Percentiles rank a stretch among this genome's conserved stretches.
These are phyloP conservation scores for Drosophila pegasa DNA, from an alignment of 2,888 invertebrate species.

Conservation along the genomic window DNA sequence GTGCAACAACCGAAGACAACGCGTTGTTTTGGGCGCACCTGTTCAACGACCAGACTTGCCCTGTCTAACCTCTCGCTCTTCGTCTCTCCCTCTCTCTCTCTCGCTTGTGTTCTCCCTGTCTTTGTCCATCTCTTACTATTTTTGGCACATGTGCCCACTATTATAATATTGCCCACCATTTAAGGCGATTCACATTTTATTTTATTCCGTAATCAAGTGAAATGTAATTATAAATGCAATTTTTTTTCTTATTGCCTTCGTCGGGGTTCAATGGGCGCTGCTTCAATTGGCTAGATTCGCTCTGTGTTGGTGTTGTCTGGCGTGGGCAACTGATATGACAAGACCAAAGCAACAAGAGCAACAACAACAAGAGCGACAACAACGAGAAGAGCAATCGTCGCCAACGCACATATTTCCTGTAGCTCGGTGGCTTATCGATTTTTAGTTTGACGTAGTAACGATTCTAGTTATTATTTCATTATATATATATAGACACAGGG, in stretches of 20 bases:
- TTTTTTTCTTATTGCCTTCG: constrained; percentile 24
- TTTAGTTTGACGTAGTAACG: constrained; percentile 57
- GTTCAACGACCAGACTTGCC: constrained; percentile 33
- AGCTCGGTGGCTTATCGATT: constrained; percentile 55
- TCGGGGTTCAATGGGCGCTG: constrained; percentile 30
- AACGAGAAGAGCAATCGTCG: constrained; percentile 39
- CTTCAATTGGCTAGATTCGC: constrained; percentile 19
- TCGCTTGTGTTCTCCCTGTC: not conserved
- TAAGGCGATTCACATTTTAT: constrained; percentile 31
- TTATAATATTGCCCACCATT: constrained; percentile 17
- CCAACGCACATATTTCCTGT: constrained; percentile 59
- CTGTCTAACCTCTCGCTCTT: not conserved
- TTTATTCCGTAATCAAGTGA: constrained; percentile 35
- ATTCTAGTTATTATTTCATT: constrained; percentile 43
- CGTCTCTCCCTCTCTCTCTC: not conserved
- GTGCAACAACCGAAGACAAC: constrained; percentile 54
- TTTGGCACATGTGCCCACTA: constrained; percentile 22
- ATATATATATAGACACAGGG: constrained; percentile 17
- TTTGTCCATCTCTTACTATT: not conserved
- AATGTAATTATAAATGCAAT: constrained; percentile 48
- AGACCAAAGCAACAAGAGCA: constrained; percentile 6
- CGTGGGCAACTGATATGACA: constrained; percentile 55
- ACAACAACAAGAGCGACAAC: constrained; percentile 8
- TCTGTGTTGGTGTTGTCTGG: constrained; percentile 24
- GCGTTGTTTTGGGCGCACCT: constrained; percentile 44